Base-by-base conservation (phyloP, 37 sponge, comb jelly and placozoan species). In the Chondrosia reniformis region DNA sequence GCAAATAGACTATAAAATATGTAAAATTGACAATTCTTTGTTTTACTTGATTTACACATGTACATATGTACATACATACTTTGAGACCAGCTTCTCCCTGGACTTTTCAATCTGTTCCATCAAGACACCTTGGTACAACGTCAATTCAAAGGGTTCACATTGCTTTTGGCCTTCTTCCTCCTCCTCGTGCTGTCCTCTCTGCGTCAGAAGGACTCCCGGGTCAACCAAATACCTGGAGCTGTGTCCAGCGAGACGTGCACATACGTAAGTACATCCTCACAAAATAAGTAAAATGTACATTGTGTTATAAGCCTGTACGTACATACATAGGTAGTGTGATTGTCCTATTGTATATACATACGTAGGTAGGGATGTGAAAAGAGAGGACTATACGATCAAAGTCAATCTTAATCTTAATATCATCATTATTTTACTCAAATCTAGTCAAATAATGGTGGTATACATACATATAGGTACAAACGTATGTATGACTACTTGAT, bases 101-200 rank as follows among this genome's bases (percentile, higher is more conserved):
- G 92, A 76, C 22, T 66, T 49, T 33, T 97, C 95, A 33, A 97
- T 84, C 59, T 89, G 83, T 63, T 81, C 84, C 76, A 75, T 76
- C n/a, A 92, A 74, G 28, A 77, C 24, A 6, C 71, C 49, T 55
- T 91, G 92, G 75, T 76, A 97, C 34, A 37, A 41, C 17, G 55
- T 69, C 79, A 97, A 69, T 45, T 97, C 95, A 69, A 86, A 83
- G 38, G 88, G 46, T 75, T 91, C 88, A 10, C 66, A 31, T 10
- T 76, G 67, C 28, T 59, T 49, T 46, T 87, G 79, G 43, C n/a
- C n/a, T n/a, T n/a, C n/a, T n/a, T n/a, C n/a, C n/a, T n/a, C n/a
- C n/a, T n/a, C n/a, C n/a, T n/a, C n/a, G n/a, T n/a, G n/a, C n/a
- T n/a, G n/a, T n/a, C n/a, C n/a, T n/a, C n/a, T n/a, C n/a, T n/a